phyloP scores from a whole-genome alignment of 2,113 vertebrate species.

The Antechinus stuartii region DNA sequence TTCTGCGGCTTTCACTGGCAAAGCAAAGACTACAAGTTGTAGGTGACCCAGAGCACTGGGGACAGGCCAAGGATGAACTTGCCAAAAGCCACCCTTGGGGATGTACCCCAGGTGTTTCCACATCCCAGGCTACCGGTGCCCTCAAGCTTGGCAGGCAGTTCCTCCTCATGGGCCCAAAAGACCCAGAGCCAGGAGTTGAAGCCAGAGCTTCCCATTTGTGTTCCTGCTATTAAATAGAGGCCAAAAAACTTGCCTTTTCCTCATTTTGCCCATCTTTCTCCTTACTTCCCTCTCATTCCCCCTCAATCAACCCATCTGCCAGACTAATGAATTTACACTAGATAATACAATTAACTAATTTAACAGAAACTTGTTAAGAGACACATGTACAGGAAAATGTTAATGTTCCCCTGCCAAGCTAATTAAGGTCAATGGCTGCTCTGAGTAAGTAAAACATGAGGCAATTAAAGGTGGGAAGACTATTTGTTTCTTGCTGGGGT shows the following conservation, averaged over 20 bases:
- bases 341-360: constrained; percentile 73
- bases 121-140: neutral
- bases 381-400: constrained; percentile 5
- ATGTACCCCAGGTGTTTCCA: neutral
- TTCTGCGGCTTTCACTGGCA: constrained; percentile 88
- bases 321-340: constrained; percentile 65
- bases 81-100: neutral
- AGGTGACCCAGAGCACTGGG: neutral
- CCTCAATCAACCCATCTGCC: constrained; percentile 3
- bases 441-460: constrained; percentile 49
- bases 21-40: constrained; percentile 32
- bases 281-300: neutral
- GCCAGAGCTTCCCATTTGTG: neutral
- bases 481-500: neutral
- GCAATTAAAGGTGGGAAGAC: constrained; percentile 58
- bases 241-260: neutral
- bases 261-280: neutral
- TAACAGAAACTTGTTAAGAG: constrained; percentile 55
- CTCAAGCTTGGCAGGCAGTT: neutral
- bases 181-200: neutral
- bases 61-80: neutral
- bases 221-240: neutral
- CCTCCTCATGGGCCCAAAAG: neutral
- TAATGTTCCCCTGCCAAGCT: constrained; percentile 55
- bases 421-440: constrained; percentile 69